Conservation (phyloP, 2,888 invertebrate genomes). For the Phragmatobia fuliginosa region DNA sequence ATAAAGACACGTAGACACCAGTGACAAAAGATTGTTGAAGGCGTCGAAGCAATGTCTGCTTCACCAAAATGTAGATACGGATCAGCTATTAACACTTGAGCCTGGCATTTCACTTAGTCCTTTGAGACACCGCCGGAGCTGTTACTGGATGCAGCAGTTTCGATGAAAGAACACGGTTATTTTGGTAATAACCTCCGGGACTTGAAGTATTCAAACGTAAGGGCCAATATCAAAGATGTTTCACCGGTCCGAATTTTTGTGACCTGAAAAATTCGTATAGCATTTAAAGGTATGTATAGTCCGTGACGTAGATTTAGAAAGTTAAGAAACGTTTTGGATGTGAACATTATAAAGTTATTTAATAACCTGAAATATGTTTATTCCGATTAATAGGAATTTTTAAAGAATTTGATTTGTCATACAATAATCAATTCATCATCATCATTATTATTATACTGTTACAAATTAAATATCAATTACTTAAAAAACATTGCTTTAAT, state of each 20-base stretch:
- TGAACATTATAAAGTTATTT: not conserved
- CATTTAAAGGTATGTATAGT: not conserved
- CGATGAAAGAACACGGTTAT: constrained; percentile 64
- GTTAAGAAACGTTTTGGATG: not conserved
- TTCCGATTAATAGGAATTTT: too few species aligned
- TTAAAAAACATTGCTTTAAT: too few species aligned
- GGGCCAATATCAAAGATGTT: constrained; percentile 47
- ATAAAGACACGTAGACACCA: constrained; percentile 27
- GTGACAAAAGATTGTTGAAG: constrained; percentile 51
- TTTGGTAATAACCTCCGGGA: constrained; percentile 61
- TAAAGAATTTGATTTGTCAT: not conserved
- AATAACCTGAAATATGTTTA: not conserved
- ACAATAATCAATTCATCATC: not conserved
- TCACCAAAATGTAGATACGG: constrained; percentile 68
- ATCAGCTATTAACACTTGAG: constrained; percentile 67
- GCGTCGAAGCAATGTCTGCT: constrained; percentile 50
- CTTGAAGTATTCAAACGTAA: constrained; percentile 57
- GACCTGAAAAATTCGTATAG: constrained; percentile 9
- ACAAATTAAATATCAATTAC: too few species aligned
- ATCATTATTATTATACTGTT: too few species aligned
- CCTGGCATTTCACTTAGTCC: constrained; percentile 55
- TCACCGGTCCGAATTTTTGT: constrained; percentile 29
- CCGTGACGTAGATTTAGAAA: not conserved
- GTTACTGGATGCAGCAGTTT: constrained; percentile 51
- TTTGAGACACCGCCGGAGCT: constrained; percentile 60